A percentile compares a stretch with the other conserved stretches of the same genome.
Conservation (phyloP, 2,888 invertebrate species). For the Caradrina clavipalpis region DNA sequence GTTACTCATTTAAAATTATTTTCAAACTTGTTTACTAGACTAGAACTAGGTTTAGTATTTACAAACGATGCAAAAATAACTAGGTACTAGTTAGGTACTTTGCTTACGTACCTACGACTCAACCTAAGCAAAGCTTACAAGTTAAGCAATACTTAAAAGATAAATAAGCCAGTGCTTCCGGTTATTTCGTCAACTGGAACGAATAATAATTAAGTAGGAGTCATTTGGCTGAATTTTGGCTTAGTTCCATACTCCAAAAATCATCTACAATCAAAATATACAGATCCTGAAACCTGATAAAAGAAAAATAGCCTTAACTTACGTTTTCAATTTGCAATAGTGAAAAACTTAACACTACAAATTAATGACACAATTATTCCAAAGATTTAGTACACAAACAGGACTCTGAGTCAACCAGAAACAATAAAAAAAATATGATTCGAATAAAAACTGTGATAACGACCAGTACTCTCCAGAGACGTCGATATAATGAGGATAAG, state of each 20-base stretch:
- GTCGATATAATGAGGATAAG: conserved; percentile 21
- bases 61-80: no score
- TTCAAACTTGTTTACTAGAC: no score
- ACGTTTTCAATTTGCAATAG: not conserved
- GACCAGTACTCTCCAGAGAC: not conserved
- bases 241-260: not conserved
- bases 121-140: not conserved
- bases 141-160: not conserved
- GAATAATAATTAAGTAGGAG: not conserved
- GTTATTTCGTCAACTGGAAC: conserved; percentile 40
- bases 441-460: not conserved
- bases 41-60: no score
- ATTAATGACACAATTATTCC: not conserved
- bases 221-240: not conserved
- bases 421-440: conserved; percentile 3
- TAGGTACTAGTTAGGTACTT: no score
- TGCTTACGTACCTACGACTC: no score
- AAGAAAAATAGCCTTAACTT: not conserved
- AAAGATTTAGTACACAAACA: not conserved
- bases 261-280: not conserved
- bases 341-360: not conserved
- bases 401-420: not conserved
- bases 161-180: not conserved
- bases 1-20: no score
- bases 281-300: not conserved